These are phyloP conservation scores for Thumatha senex DNA, from an alignment of 2,888 invertebrate genomes.

Conservation along the genomic window DNA sequence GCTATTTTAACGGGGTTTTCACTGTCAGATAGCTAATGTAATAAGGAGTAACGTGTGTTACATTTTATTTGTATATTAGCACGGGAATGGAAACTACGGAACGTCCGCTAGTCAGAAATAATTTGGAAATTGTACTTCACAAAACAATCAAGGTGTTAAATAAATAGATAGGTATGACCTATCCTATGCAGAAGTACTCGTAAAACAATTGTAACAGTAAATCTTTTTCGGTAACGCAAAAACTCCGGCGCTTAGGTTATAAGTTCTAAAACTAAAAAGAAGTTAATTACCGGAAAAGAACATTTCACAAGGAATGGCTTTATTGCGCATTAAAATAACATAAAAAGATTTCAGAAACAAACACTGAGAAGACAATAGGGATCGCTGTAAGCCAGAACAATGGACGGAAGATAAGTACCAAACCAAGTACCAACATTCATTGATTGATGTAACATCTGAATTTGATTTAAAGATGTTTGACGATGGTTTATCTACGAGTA, in stretches of 20 bases:
- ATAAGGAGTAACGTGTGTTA: no score
- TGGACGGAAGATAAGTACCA: conserved; percentile 62
- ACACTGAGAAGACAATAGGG: conserved; percentile 21
- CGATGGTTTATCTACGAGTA: conserved; percentile 13
- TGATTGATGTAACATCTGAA: conserved; percentile 61
- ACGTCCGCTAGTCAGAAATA: no score
- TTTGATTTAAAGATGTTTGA: conserved; percentile 39
- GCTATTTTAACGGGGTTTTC: no score
- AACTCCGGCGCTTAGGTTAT: no score
- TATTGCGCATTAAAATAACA: conserved; percentile 14
- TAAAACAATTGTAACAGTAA: background rate
- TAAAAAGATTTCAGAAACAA: conserved; percentile 18
- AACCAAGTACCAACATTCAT: conserved; percentile 43
- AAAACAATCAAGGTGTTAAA: background rate
- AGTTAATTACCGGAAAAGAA: conserved; percentile 6
- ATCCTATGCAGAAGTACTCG: background rate
- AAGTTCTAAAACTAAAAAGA: background rate
- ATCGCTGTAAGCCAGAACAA: conserved; percentile 49
- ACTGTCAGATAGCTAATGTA: no score
- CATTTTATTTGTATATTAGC: no score
- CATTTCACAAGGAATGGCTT: conserved; percentile 2
- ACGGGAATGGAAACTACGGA: no score
- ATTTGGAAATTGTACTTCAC: no score
- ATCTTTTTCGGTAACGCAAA: background rate
- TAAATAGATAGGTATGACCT: background rate